Conservation (phyloP, 2,888 invertebrate genomes). For the Bursaphelenchus okinawaensis region DNA sequence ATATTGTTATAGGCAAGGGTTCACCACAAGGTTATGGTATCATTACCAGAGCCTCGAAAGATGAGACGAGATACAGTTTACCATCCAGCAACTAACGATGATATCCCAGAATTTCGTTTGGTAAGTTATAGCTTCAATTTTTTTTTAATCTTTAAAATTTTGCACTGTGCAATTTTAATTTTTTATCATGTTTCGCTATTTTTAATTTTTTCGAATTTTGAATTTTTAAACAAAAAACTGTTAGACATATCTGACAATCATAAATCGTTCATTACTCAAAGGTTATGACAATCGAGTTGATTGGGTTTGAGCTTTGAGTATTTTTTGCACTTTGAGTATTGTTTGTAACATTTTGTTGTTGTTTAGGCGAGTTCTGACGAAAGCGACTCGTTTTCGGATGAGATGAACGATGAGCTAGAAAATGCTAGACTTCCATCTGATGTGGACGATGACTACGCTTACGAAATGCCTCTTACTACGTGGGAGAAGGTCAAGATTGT, state of each 20-base stretch:
- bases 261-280: neutral
- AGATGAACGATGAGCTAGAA: constrained; percentile 5
- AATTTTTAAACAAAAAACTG: neutral
- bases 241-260: too few species aligned
- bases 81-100: neutral
- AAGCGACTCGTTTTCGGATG: constrained; percentile 1
- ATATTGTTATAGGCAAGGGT: too few species aligned
- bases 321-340: too few species aligned
- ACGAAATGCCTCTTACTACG: neutral
- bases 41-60: neutral
- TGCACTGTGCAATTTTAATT: too few species aligned
- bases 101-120: constrained; percentile 1
- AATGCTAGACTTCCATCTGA: constrained; percentile 6
- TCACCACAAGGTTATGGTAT: too few species aligned
- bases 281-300: neutral
- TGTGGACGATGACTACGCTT: neutral
- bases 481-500: constrained; percentile 2
- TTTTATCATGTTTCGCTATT: too few species aligned
- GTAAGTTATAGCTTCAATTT: constrained; percentile 3
- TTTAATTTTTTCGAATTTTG: too few species aligned
- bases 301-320: too few species aligned
- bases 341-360: too few species aligned
- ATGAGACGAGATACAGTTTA: constrained; percentile 14
- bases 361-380: constrained; percentile 7
- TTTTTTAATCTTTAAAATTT: neutral